Conservation (phyloP, 2,888 invertebrate species). For the Ornithoptera priamus region DNA sequence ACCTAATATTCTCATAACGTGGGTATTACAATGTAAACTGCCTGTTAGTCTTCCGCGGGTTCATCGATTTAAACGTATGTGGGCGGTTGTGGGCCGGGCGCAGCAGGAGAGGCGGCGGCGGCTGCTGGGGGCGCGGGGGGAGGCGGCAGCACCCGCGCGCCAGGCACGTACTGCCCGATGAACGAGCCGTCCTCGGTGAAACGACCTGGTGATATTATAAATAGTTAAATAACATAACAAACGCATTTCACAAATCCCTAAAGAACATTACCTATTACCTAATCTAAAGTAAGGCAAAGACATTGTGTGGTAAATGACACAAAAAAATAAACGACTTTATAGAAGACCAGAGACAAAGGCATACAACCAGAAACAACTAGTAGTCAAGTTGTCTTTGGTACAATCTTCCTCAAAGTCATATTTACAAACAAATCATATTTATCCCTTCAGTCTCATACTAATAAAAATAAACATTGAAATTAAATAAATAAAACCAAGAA, state of each 20-base stretch:
- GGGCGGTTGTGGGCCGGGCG: conserved; percentile 37
- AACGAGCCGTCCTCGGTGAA: conserved; percentile 99
- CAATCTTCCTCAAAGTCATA: too few relatives aligned
- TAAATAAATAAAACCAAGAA: conserved; percentile 21
- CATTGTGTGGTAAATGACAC: too few relatives aligned
- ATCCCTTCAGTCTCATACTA: background rate
- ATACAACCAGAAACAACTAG: too few relatives aligned
- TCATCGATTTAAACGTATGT: conserved; percentile 35
- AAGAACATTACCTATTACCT: too few relatives aligned
- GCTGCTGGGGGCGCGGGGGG: conserved; percentile 52
- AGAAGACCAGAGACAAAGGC: too few relatives aligned
- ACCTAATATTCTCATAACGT: too few relatives aligned
- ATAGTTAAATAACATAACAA: background rate
- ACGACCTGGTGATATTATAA: conserved; percentile 80
- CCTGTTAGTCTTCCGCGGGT: background rate
- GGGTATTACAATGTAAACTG: background rate
- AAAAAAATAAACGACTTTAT: too few relatives aligned
- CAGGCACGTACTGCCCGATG: conserved; percentile 97
- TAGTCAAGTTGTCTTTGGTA: too few relatives aligned
- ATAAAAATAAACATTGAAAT: conserved; percentile 27
- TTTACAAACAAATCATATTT: background rate
- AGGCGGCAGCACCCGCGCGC: conserved; percentile 83
- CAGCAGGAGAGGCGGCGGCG: conserved; percentile 36
- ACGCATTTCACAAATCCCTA: background rate
- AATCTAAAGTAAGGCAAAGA: too few relatives aligned